Evolutionary conservation across 2,797 vertebrate genomes (phyloP), one percentile per base, ranked within the genome.

Genomic region (Spatula versicolor): DNA sequence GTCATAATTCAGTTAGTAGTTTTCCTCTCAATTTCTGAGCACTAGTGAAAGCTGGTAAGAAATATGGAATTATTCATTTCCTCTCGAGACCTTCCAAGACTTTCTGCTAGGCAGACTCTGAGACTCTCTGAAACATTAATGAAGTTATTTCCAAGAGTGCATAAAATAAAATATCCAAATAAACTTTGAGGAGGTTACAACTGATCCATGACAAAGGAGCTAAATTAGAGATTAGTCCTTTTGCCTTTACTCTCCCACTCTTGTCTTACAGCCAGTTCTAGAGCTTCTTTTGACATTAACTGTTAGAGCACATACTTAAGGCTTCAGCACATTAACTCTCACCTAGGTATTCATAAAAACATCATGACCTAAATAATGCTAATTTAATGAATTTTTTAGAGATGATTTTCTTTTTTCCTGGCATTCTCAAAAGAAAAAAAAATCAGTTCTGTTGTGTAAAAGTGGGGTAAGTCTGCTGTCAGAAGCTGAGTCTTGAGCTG

Each of bases 101-200:
- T 58, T 59, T 92, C 73, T 78, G 55, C 25, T 63, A 78, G n/a
- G 37, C 46, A 91, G 62, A 43, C 19, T 66, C 13, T 64, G 48
- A 87, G 60, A 72, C 21, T 67, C 22, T 69, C 35, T 63, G 46
- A 93, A 90, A 88, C 43, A 82, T 71, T 71, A 86, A 86, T 78
- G 86, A 83, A 74, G 63, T 54, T 88, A 55, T 82, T 93, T 94
- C 77, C 56, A 60, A 56, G 31, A 77, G 5, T 41, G 31, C 48
- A 69, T 76, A 75, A 91, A 89, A 86, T 69, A 67, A 72, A 94
- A 91, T 74, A 85, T 11, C 55, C n/a, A 76, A 35, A 91, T 88
- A 93, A 83, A 89, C n/a, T 56, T 73, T n/a, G 13, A 90, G 45
- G 46, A 92, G 30, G 22, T 78, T 88, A 75, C 76, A 46, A 75